Conservation (phyloP, 2,888 invertebrate genomes). For the Latrodectus elegans region DNA sequence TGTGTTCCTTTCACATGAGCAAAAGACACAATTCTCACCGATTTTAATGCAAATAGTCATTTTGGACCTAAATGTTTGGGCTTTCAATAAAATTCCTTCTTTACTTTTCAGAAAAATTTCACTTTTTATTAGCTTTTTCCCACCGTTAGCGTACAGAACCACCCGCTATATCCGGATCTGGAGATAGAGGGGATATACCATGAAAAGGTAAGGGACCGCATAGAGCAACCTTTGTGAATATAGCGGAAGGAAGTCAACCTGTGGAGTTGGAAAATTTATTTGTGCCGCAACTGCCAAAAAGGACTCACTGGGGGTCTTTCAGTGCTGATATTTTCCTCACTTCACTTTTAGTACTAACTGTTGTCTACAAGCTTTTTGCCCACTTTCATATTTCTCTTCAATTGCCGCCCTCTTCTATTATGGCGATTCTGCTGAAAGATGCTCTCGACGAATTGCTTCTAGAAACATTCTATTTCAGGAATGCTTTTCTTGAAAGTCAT, state of each 20-base stretch:
- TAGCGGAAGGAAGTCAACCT: slow-evolving; percentile 15
- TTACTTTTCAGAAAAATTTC: not conserved
- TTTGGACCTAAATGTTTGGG: not conserved
- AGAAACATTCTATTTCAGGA: not conserved
- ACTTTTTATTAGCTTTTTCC: not conserved
- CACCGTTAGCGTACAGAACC: not conserved
- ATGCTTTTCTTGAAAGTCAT: not conserved
- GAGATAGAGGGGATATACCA: not conserved
- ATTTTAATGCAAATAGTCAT: not conserved
- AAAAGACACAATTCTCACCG: not conserved
- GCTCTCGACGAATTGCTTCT: not conserved
- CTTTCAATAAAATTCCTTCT: not conserved
- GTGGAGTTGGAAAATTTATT: slow-evolving; percentile 16
- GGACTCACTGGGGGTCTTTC: not conserved
- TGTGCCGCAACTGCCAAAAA: not conserved
- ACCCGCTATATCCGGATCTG: slow-evolving; percentile 7
- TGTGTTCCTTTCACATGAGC: too few relatives aligned
- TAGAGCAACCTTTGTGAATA: not conserved
- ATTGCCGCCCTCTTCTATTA: not conserved
- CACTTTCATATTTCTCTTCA: not conserved
- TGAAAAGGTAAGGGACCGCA: not conserved
- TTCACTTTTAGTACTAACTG: not conserved
- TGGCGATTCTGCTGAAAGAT: not conserved
- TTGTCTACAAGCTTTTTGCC: not conserved
- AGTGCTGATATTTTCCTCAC: slow-evolving; percentile 4